A percentile compares a stretch with the other conserved stretches of the same genome.
These are phyloP conservation scores for Sycobia sp. DNA, from an alignment of 1,140 invertebrate species.

Conservation along the genomic window DNA sequence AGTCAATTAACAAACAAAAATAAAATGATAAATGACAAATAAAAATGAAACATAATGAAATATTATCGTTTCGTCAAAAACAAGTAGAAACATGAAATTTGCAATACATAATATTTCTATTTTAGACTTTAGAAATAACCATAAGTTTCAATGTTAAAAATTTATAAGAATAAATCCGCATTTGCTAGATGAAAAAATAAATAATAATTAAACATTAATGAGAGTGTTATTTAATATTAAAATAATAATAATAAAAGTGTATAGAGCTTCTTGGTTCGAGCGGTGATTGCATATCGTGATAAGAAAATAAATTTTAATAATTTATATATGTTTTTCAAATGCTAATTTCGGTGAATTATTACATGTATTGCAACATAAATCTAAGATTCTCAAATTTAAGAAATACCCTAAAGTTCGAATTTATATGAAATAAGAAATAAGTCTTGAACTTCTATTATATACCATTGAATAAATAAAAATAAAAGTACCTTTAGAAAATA, in stretches of 20 bases:
- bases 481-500: too few species aligned
- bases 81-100: slow-evolving; percentile 4
- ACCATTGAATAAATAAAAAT: too few species aligned
- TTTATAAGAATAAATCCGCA: slow-evolving; percentile 9
- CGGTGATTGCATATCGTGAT: too few species aligned
- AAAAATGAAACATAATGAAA: neutral
- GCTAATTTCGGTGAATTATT: too few species aligned
- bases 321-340: too few species aligned
- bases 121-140: slow-evolving; percentile 10
- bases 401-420: too few species aligned
- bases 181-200: slow-evolving; percentile 1
- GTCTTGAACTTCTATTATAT: too few species aligned
- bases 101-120: slow-evolving; percentile 8
- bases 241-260: slow-evolving; percentile 20
- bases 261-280: too few species aligned
- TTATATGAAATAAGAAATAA: too few species aligned
- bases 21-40: neutral
- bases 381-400: too few species aligned
- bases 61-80: slow-evolving; percentile 1
- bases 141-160: slow-evolving; percentile 23
- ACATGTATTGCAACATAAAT: too few species aligned
- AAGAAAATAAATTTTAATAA: too few species aligned
- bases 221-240: slow-evolving; percentile 11
- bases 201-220: slow-evolving; percentile 7
- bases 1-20: neutral